phyloP scores from a whole-genome alignment of 1,140 invertebrate genomes.

The Helicoverpa armigera region DNA sequence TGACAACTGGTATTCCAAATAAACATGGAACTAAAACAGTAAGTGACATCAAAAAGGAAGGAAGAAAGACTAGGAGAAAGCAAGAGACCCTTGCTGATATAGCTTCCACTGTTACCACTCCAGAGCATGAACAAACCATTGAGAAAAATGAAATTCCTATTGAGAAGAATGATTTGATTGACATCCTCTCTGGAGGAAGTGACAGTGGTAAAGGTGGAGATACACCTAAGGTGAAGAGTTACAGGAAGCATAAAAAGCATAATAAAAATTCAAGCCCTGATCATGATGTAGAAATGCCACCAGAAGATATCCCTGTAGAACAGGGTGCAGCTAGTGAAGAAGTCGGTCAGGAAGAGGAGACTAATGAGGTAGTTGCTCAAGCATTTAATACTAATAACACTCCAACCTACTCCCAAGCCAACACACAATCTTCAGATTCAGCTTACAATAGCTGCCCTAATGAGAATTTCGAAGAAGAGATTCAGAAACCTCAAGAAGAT shows the following conservation, averaged over 20 bases:
- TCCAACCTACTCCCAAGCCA: slow-evolving; percentile 61
- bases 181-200: slow-evolving; percentile 69
- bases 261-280: slow-evolving; percentile 69
- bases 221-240: slow-evolving; percentile 70
- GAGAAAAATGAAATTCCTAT: slow-evolving; percentile 65
- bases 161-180: slow-evolving; percentile 76
- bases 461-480: slow-evolving; percentile 80
- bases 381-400: slow-evolving; percentile 63
- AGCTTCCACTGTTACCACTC: slow-evolving; percentile 56
- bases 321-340: slow-evolving; percentile 57
- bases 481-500: slow-evolving; percentile 75
- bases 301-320: slow-evolving; percentile 60
- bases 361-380: slow-evolving; percentile 52
- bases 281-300: slow-evolving; percentile 54
- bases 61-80: slow-evolving; percentile 73
- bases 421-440: slow-evolving; percentile 78
- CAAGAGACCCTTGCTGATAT: slow-evolving; percentile 60
- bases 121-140: slow-evolving; percentile 61
- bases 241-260: slow-evolving; percentile 76
- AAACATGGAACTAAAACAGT: slow-evolving; percentile 75
- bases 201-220: slow-evolving; percentile 43
- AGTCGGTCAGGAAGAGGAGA: slow-evolving; percentile 64
- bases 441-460: slow-evolving; percentile 81
- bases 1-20: slow-evolving; percentile 67
- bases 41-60: slow-evolving; percentile 79